A percentile compares a stretch with the other conserved stretches of the same genome.
Evolutionary conservation across 2,888 invertebrate genomes (phyloP).

Genomic region (Chymomyza procnemis): DNA sequence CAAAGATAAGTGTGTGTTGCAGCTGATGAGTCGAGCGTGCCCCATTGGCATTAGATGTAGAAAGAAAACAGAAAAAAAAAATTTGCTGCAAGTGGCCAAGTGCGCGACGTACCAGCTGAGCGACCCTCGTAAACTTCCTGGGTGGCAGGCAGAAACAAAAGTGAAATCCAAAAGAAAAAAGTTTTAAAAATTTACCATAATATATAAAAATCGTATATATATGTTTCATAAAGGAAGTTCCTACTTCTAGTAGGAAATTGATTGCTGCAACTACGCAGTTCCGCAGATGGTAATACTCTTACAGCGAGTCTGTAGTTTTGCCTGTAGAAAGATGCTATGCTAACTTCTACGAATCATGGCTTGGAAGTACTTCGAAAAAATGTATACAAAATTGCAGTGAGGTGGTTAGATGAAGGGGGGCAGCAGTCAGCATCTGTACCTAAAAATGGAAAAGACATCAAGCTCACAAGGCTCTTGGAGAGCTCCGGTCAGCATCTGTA

Average conservation of each 20-base stretch:
- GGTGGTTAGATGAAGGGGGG: too few relatives aligned
- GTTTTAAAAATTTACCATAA: too few relatives aligned
- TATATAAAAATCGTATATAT: not conserved
- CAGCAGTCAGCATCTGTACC: too few relatives aligned
- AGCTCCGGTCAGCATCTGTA: too few relatives aligned
- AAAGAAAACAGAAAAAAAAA: not conserved
- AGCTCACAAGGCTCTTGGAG: too few relatives aligned
- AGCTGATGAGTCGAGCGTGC: not conserved
- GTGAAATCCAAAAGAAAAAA: not conserved
- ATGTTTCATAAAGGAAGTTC: not conserved
- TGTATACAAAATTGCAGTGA: too few relatives aligned
- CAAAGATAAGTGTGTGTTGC: not conserved
- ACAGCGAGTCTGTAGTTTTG: not conserved
- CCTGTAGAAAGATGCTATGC: too few relatives aligned
- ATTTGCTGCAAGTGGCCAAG: slow-evolving; percentile 32
- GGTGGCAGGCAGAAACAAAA: slow-evolving; percentile 41
- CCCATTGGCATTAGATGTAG: not conserved
- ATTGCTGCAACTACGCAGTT: slow-evolving; percentile 50
- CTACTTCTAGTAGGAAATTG: slow-evolving; percentile 40
- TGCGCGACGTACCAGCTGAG: slow-evolving; percentile 10
- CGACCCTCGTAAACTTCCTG: slow-evolving; percentile 59
- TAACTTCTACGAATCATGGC: too few relatives aligned
- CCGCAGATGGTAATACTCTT: not conserved
- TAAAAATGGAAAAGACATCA: too few relatives aligned
- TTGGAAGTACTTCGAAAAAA: too few relatives aligned